Evolutionary conservation across 2,888 invertebrate genomes (phyloP).

Genomic region (Lumbricus terrestris): DNA sequence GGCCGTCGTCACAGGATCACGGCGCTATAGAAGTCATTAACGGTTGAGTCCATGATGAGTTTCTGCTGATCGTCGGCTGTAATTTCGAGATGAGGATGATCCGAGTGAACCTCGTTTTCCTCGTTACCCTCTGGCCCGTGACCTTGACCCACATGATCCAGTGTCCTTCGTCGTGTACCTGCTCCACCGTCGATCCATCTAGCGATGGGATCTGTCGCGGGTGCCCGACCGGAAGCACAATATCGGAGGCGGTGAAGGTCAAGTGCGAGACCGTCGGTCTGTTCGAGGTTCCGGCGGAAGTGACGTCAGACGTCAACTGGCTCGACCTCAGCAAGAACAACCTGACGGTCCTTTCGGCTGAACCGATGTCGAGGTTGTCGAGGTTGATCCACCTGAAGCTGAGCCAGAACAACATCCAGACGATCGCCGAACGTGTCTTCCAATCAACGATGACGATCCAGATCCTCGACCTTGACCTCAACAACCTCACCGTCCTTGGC

Average conservation of each 20-base stretch:
- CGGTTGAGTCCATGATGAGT: neutral
- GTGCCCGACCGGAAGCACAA: neutral
- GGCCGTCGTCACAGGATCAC: neutral
- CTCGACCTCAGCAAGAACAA: slow-evolving; percentile 35
- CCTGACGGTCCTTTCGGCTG: slow-evolving; percentile 22
- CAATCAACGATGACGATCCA: slow-evolving; percentile 22
- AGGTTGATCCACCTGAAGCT: slow-evolving; percentile 33
- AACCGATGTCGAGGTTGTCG: slow-evolving; percentile 19
- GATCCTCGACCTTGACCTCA: slow-evolving; percentile 30
- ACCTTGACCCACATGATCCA: neutral
- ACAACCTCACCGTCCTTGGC: slow-evolving; percentile 25
- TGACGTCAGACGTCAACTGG: slow-evolving; percentile 3
- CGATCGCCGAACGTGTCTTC: slow-evolving; percentile 28
- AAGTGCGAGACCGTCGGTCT: slow-evolving; percentile 13
- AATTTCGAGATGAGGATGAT: neutral
- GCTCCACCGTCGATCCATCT: neutral
- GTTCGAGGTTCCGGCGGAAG: neutral
- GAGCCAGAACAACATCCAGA: slow-evolving; percentile 35
- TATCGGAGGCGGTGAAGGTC: neutral
- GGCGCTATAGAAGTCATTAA: neutral
- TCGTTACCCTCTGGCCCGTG: neutral
- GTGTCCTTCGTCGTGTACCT: neutral
- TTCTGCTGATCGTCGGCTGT: neutral
- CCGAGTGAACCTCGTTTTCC: neutral
- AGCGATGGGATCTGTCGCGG: neutral